Conservation (phyloP, 2,113 vertebrate genomes). For the Pelmatolapia mariae region DNA sequence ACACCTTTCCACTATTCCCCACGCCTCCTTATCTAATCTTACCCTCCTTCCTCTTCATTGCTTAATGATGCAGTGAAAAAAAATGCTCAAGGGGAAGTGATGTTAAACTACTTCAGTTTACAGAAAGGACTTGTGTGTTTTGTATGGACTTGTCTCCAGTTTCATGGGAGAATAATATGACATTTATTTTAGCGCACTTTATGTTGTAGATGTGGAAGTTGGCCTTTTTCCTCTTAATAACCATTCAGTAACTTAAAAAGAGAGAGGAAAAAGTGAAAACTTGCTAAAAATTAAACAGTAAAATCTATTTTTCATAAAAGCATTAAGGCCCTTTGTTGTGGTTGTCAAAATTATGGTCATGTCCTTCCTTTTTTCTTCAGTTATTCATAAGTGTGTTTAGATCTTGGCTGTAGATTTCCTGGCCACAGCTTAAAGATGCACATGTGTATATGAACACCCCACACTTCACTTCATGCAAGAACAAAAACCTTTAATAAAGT, state of each 20-base stretch:
- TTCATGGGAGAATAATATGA: not conserved
- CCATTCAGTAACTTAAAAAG: not conserved
- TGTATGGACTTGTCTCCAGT: not conserved
- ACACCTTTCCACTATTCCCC: not conserved
- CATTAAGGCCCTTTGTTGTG: not conserved
- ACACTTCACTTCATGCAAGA: not conserved
- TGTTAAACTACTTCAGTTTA: not conserved
- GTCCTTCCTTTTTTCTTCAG: not conserved
- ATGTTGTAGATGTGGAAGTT: not conserved
- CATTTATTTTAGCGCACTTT: not conserved
- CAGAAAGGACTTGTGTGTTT: not conserved
- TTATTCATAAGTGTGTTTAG: not conserved
- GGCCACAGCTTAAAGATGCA: not conserved
- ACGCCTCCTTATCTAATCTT: not conserved
- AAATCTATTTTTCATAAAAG: not conserved
- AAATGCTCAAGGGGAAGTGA: not conserved
- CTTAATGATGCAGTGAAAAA: not conserved
- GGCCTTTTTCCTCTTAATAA: not conserved
- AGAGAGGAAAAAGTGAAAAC: not conserved
- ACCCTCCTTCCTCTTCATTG: not conserved
- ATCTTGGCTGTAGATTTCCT: not conserved
- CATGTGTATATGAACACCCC: not conserved
- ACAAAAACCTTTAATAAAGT: not conserved
- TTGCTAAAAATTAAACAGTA: not conserved
- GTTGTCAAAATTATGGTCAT: not conserved